phyloP scores from a whole-genome alignment of 2,797 vertebrate genomes.

The Sebastes miniatus region DNA sequence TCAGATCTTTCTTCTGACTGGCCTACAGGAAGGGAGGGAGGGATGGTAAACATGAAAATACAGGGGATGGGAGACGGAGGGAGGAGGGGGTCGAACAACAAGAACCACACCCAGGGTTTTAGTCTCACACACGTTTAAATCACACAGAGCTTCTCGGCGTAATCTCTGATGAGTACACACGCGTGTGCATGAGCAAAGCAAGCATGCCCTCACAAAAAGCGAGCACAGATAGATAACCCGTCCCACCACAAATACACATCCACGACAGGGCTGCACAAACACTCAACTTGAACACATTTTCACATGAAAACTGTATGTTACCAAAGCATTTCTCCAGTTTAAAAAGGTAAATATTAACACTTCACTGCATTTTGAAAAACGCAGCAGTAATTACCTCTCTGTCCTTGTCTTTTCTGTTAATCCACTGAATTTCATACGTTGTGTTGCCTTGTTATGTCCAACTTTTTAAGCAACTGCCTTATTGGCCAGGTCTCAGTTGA shows the following conservation, averaged over 20 bases:
- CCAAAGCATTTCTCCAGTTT: background rate
- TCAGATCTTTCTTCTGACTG: slow-evolving; percentile 87
- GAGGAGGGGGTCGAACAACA: slow-evolving; percentile 56
- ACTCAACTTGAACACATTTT: background rate
- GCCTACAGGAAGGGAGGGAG: slow-evolving; percentile 84
- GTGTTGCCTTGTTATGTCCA: background rate
- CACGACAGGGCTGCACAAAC: slow-evolving; percentile 41
- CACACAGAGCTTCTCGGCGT: slow-evolving; percentile 26
- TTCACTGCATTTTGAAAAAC: background rate
- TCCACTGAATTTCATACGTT: background rate
- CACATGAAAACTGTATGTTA: background rate
- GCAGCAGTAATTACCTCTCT: background rate
- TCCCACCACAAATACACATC: slow-evolving; percentile 30
- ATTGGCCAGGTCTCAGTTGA: background rate
- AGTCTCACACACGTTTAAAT: slow-evolving; percentile 41
- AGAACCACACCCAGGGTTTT: slow-evolving; percentile 71
- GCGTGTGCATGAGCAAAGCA: slow-evolving; percentile 60
- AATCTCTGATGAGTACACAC: slow-evolving; percentile 23
- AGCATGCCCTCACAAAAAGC: slow-evolving; percentile 57
- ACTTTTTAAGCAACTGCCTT: background rate
- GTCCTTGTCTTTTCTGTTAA: background rate
- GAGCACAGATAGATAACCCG: slow-evolving; percentile 34
- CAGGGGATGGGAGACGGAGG: slow-evolving; percentile 57
- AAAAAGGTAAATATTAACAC: background rate
- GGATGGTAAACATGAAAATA: slow-evolving; percentile 80